Base-by-base conservation (phyloP, 2,888 invertebrate species). In the Calameuta idolon region DNA sequence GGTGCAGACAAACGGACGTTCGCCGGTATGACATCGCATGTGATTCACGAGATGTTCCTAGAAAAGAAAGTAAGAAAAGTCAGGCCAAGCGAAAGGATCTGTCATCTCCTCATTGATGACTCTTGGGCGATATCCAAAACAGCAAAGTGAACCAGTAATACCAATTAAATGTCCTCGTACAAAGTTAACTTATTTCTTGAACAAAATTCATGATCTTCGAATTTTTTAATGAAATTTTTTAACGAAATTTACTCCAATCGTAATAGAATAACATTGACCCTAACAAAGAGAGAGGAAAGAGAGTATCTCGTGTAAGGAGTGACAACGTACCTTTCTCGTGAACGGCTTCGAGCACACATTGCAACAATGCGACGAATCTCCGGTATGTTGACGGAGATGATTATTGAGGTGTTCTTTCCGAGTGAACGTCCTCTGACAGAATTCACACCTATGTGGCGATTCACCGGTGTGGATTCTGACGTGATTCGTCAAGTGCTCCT, bases 401-500 rank as follows among this genome's bases (percentile, higher is more conserved):
- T 95, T 95, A 89, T 94, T 94, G 83, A 95, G 93, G 84, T 95
- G 95, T 89, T 95, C 95, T 91, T 95, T 95, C 86, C 95, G 92
- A 55, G 95, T 95, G 92, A 95, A 95, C 78, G 93, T 94, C 91
- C 95, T 95, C 92, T 92, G 94, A 92, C 95, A 95, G 90, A 94
- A 95, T 86, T 95, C 93, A 92, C 95, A 95, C 84, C 94, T 92
- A 90, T 95, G 95, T 78, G 95, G 95, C 83, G 94, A 94, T 92
- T 95, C 94, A 78, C 95, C 92, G 76, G 92, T 92, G 83, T 92
- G 92, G 85, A 92, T 91, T 85, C 95, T 94, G 91, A 97, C 95
- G 89, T 97, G 97, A 92, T 96, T 96, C 83, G 96, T 96, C 83
- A 97, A 94, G 92, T 97, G 97, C 90, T 97, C 97, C 92, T 97